A percentile compares a stretch with the other conserved stretches of the same genome.
Evolutionary conservation across 2,888 invertebrate species (phyloP).

Genomic region (Drosophila kuntzei): DNA sequence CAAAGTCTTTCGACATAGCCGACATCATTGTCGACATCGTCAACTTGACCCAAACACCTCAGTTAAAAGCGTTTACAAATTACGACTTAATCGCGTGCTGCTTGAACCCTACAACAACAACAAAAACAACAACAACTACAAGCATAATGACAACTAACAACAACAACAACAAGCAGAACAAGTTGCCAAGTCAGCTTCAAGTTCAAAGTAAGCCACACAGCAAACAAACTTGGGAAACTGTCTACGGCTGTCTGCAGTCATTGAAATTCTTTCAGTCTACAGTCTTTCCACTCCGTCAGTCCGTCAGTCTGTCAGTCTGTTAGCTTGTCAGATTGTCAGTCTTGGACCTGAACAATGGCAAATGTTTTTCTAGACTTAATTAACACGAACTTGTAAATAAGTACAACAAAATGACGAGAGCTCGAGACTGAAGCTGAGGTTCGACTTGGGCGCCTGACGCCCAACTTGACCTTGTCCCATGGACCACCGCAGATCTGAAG

Average conservation of each 20-base stretch:
- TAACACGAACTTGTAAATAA: slow-evolving; percentile 65
- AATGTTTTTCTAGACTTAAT: slow-evolving; percentile 62
- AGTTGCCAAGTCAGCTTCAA: slow-evolving; percentile 63
- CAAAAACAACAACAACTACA: slow-evolving; percentile 28
- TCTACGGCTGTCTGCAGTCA: slow-evolving; percentile 59
- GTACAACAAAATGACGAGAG: slow-evolving; percentile 40
- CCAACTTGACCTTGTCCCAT: slow-evolving; percentile 58
- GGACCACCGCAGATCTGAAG: slow-evolving; percentile 29
- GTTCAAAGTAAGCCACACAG: slow-evolving; percentile 69
- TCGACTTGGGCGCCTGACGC: slow-evolving; percentile 32
- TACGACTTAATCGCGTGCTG: slow-evolving; percentile 77
- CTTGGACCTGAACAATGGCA: slow-evolving; percentile 54
- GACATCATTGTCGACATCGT: slow-evolving; percentile 43
- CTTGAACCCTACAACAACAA: slow-evolving; percentile 59
- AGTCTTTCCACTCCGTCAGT: slow-evolving; percentile 25
- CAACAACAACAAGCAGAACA: slow-evolving; percentile 40
- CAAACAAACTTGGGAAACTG: slow-evolving; percentile 64
- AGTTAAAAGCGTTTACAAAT: slow-evolving; percentile 76
- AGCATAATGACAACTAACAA: slow-evolving; percentile 20
- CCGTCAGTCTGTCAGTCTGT: slow-evolving; percentile 14
- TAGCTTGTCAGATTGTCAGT: slow-evolving; percentile 11
- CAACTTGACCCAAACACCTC: slow-evolving; percentile 79
- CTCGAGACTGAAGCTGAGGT: slow-evolving; percentile 10
- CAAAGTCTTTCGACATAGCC: slow-evolving; percentile 27
- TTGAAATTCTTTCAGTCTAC: slow-evolving; percentile 62